phyloP scores from a whole-genome alignment of 1,140 invertebrate species.

The Gryon sp. region DNA sequence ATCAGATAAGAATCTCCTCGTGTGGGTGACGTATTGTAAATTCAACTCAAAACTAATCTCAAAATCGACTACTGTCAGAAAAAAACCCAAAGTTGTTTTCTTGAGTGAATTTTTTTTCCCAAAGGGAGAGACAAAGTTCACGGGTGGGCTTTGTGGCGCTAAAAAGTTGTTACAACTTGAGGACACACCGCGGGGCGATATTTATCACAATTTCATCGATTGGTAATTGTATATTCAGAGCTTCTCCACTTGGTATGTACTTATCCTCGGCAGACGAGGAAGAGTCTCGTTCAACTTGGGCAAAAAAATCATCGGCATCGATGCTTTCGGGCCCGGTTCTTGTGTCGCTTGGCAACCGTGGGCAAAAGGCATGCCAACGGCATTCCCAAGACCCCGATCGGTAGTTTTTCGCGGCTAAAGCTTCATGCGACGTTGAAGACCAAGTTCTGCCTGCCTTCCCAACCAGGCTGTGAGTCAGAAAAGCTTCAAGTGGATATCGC shows the following conservation, averaged over 20 bases:
- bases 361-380: slow-evolving; percentile 71
- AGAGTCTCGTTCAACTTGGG: slow-evolving; percentile 34
- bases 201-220: slow-evolving; percentile 44
- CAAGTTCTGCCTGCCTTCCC: neutral
- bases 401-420: slow-evolving; percentile 74
- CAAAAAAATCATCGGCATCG: slow-evolving; percentile 55
- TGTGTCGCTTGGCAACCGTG: slow-evolving; percentile 62
- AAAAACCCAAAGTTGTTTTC: no score
- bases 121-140: slow-evolving; percentile 3
- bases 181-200: slow-evolving; percentile 15
- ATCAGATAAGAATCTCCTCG: slow-evolving; percentile 36
- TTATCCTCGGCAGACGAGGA: slow-evolving; percentile 21
- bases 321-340: slow-evolving; percentile 61
- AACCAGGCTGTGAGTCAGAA: slow-evolving; percentile 74
- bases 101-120: no score
- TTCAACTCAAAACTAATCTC: no score
- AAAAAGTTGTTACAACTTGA: slow-evolving; percentile 22
- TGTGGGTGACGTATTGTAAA: no score
- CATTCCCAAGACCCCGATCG: slow-evolving; percentile 70
- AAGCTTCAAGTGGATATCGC: no score
- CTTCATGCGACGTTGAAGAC: slow-evolving; percentile 63
- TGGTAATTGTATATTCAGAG: slow-evolving; percentile 32
- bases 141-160: slow-evolving; percentile 16
- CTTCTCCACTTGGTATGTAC: neutral
- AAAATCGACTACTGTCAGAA: no score